These are phyloP conservation scores for Trachelipus rathkii DNA, from an alignment of 1,140 invertebrate species.

Conservation along the genomic window DNA sequence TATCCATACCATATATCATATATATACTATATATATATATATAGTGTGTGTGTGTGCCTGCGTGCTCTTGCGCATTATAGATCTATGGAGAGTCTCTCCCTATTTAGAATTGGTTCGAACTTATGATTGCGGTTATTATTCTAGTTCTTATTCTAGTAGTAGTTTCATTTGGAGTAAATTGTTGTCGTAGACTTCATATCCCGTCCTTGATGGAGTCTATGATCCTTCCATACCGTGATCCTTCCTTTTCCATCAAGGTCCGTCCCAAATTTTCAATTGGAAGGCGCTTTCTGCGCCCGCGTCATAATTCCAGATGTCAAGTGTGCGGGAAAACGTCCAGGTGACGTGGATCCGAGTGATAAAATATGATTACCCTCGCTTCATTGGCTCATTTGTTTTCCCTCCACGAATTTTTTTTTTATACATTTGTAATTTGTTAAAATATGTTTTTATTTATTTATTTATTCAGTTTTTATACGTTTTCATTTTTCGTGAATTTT, in stretches of 20 bases:
- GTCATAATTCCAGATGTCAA: not conserved
- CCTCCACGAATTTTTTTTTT: not conserved
- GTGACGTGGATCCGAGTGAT: not conserved
- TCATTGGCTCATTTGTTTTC: conserved; percentile 24
- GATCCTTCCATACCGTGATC: not conserved
- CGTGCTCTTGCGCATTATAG: not conserved
- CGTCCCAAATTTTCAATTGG: not conserved
- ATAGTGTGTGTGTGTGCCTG: not conserved
- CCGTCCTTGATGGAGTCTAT: not conserved
- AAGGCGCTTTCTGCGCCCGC: not conserved
- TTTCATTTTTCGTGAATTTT: too few relatives aligned
- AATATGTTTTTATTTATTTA: too few relatives aligned
- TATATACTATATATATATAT: conserved; percentile 20
- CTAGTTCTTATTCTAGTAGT: too few relatives aligned
- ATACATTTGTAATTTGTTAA: too few relatives aligned
- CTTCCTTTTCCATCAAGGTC: not conserved
- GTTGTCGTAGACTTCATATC: not conserved
- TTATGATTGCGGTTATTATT: too few relatives aligned
- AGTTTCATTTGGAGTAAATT: not conserved
- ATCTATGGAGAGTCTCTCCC: too few relatives aligned
- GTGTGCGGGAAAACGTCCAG: not conserved
- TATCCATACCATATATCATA: not conserved
- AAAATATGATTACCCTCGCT: not conserved
- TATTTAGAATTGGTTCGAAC: too few relatives aligned
- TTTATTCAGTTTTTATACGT: too few relatives aligned